Evolutionary conservation across 2,113 vertebrate genomes (phyloP).

Genomic region (Rhabdomys dilectus): DNA sequence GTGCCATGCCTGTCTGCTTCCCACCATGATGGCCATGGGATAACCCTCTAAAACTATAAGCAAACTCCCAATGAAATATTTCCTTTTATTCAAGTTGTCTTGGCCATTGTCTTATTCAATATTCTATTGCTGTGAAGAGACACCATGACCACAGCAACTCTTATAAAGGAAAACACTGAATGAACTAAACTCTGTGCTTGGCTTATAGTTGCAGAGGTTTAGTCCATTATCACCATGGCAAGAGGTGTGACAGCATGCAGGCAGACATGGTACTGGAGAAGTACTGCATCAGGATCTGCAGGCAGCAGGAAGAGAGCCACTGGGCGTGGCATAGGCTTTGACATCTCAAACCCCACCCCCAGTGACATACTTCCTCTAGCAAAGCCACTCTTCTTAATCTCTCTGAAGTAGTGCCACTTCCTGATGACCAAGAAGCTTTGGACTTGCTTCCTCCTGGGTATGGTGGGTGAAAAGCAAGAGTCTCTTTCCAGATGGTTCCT

Average conservation of each 20-base stretch:
- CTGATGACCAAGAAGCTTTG: no score
- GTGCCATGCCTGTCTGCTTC: neutral
- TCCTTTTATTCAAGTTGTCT: neutral
- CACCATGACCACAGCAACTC: neutral
- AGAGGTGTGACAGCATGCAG: neutral
- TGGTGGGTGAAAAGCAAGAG: neutral
- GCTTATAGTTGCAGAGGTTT: neutral
- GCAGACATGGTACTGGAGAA: neutral
- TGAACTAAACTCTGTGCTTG: neutral
- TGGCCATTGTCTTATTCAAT: neutral
- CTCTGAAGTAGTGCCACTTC: neutral
- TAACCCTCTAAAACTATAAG: neutral
- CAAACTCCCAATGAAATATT: neutral
- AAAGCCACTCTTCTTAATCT: neutral
- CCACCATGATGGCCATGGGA: neutral
- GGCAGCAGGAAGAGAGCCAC: neutral
- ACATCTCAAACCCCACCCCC: neutral
- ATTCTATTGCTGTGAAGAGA: neutral
- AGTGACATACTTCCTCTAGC: neutral
- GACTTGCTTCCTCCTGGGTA: rapidly evolving
- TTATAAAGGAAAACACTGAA: neutral
- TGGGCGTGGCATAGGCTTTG: neutral
- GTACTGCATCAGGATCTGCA: neutral
- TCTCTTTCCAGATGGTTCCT: neutral
- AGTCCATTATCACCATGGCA: neutral